Conservation (phyloP, 2,113 vertebrate genomes). For the Narcine bancroftii region DNA sequence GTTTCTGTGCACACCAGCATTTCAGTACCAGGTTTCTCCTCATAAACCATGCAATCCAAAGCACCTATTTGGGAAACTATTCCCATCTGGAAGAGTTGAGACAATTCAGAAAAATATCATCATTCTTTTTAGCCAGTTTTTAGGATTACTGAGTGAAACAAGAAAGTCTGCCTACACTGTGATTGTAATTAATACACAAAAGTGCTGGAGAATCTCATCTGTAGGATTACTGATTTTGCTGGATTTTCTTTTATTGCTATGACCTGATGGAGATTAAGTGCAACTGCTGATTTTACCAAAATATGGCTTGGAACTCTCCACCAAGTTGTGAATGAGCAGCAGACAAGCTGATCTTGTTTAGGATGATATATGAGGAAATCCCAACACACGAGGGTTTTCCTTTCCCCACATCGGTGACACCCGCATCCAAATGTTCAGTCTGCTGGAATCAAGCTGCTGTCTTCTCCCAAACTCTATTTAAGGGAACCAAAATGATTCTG, state of each 20-base stretch:
- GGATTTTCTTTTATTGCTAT: not conserved
- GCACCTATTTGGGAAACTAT: not conserved
- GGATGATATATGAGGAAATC: not conserved
- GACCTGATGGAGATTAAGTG: not conserved
- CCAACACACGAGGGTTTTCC: not conserved
- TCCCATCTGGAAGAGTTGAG: not conserved
- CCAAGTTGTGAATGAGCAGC: not conserved
- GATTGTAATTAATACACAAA: no score
- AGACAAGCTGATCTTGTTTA: not conserved
- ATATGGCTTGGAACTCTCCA: not conserved
- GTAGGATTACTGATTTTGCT: not conserved
- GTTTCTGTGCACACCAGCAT: not conserved
- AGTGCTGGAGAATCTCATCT: no score
- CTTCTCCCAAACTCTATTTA: not conserved
- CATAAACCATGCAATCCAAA: not conserved
- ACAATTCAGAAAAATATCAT: not conserved
- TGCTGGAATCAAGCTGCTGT: no score
- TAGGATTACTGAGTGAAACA: not conserved
- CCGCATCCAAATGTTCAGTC: no score
- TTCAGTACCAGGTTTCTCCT: not conserved
- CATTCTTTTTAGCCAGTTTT: not conserved
- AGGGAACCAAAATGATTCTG: not conserved
- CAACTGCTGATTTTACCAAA: not conserved
- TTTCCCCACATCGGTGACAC: not conserved
- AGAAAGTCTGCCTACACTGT: no score